Percentiles rank a stretch among this genome's conserved stretches.
These are phyloP conservation scores for Nymphalis urticae DNA, from an alignment of 2,888 invertebrate species.

Conservation along the genomic window DNA sequence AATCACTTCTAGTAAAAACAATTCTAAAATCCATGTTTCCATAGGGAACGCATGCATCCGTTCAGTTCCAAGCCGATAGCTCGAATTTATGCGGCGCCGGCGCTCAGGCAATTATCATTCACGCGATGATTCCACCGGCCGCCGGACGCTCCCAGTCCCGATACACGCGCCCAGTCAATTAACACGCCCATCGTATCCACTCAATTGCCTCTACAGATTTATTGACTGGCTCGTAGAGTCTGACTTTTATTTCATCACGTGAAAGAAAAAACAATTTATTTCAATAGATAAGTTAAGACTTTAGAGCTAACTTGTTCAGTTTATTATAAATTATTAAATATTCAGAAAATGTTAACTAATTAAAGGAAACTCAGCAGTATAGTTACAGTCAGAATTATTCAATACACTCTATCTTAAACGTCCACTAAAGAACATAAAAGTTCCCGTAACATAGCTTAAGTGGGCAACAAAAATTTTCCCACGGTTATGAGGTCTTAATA, in stretches of 20 bases:
- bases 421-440: constrained; percentile 6
- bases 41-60: constrained; percentile 53
- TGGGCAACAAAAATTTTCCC: constrained; percentile 59
- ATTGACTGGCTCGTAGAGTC: constrained; percentile 51
- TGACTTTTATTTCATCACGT: constrained; percentile 41
- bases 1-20: constrained; percentile 31
- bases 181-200: constrained; percentile 74
- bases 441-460: constrained; percentile 26
- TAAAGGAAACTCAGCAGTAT: neutral
- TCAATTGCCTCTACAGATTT: constrained; percentile 69
- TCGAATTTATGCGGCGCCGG: constrained; percentile 63
- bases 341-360: neutral
- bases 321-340: neutral
- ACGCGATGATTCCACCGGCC: constrained; percentile 70
- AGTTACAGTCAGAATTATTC: neutral
- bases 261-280: constrained; percentile 25
- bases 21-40: constrained; percentile 41
- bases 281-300: neutral
- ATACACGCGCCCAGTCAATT: constrained; percentile 67
- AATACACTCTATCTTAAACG: constrained; percentile 1
- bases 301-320: too few relatives aligned
- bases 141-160: constrained; percentile 51
- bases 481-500: constrained; percentile 81
- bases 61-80: constrained; percentile 67
- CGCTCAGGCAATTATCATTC: constrained; percentile 72